Evolutionary conservation across 2,113 vertebrate genomes (phyloP).

Genomic region (Eidolon helvum): DNA sequence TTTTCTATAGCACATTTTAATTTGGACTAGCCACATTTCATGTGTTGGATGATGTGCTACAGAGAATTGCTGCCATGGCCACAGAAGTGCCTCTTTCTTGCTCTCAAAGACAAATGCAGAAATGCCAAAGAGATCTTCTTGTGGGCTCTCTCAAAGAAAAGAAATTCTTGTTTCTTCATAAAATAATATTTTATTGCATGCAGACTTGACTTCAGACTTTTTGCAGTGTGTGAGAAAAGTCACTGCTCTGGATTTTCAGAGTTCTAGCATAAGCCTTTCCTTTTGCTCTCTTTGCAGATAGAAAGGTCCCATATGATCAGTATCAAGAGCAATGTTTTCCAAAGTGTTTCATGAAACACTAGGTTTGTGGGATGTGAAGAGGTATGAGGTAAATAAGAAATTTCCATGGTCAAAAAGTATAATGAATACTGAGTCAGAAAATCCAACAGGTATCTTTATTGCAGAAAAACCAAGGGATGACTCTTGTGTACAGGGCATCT

Average conservation of each 20-base stretch:
- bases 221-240: neutral
- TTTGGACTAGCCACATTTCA: neutral
- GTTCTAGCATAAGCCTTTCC: neutral
- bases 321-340: neutral
- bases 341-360: neutral
- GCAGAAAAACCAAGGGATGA: neutral
- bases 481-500: neutral
- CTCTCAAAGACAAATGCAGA: neutral
- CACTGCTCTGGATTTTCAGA: neutral
- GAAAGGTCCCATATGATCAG: neutral
- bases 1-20: neutral
- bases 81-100: neutral
- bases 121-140: neutral
- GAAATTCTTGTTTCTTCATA: neutral
- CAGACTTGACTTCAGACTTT: neutral
- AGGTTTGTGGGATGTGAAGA: neutral
- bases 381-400: neutral
- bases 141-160: neutral
- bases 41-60: fast-evolving
- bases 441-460: neutral
- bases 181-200: neutral
- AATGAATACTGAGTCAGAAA: neutral
- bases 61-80: neutral
- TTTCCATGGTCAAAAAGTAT: neutral
- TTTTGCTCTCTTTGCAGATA: neutral